Conservation (phyloP, 2,888 invertebrate genomes). For the Melangyna quadrimaculata region DNA sequence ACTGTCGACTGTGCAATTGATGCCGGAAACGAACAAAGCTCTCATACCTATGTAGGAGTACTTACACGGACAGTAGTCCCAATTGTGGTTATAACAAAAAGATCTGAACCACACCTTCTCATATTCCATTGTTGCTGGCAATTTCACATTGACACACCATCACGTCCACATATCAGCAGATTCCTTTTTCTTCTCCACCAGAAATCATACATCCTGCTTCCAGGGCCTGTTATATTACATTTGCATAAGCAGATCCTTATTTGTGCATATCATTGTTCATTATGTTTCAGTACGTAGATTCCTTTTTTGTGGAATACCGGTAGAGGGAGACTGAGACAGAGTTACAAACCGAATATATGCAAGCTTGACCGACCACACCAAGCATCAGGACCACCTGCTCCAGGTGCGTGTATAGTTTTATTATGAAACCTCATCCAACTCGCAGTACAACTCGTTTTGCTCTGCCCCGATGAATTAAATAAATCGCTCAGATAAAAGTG, state of each 20-base stretch:
- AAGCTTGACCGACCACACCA: constrained; percentile 41
- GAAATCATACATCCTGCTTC: constrained; percentile 46
- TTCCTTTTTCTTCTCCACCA: constrained; percentile 10
- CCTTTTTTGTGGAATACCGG: not conserved
- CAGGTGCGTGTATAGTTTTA: constrained; percentile 65
- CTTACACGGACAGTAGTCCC: not conserved
- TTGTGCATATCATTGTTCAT: constrained; percentile 62
- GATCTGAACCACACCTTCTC: constrained; percentile 37
- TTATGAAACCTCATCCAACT: constrained; percentile 43
- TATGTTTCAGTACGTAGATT: constrained; percentile 27
- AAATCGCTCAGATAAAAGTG: constrained; percentile 39
- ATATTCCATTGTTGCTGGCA: constrained; percentile 10
- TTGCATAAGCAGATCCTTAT: constrained; percentile 69
- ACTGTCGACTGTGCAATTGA: constrained; percentile 21
- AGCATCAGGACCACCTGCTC: constrained; percentile 54
- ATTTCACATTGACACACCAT: constrained; percentile 2
- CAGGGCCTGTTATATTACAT: not conserved
- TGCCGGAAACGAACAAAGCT: constrained; percentile 46
- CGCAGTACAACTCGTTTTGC: not conserved
- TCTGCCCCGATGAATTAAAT: constrained; percentile 40
- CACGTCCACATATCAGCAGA: not conserved
- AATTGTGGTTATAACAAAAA: constrained; percentile 19
- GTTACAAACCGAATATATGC: constrained; percentile 27
- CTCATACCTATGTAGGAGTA: not conserved
- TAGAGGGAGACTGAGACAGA: constrained; percentile 1